Evolutionary conservation across 23 tunicate genomes (phyloP).

Genomic region (Styela plicata): DNA sequence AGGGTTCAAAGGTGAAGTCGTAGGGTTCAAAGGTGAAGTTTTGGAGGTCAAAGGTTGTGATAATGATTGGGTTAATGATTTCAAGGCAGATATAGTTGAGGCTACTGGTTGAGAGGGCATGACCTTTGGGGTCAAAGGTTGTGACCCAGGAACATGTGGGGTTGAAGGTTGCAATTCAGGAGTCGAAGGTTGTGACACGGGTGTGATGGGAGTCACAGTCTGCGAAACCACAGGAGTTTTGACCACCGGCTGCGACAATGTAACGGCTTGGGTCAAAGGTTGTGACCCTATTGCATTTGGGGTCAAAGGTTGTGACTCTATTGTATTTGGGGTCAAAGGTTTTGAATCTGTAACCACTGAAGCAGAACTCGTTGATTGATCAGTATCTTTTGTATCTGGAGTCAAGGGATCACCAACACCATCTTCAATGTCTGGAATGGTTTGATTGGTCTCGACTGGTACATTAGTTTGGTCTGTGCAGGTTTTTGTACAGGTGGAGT

Average conservation of each 20-base stretch:
- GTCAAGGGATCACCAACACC: neutral
- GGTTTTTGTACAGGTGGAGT: neutral
- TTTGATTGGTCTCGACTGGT: neutral
- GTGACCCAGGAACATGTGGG: neutral
- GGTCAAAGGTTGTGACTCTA: neutral
- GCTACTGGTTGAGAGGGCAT: neutral
- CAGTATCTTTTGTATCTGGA: too few species aligned
- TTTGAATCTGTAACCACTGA: too few species aligned
- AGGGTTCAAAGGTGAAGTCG: neutral
- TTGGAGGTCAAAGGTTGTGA: neutral
- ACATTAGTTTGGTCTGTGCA: neutral
- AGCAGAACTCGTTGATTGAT: too few species aligned
- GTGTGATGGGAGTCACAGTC: neutral
- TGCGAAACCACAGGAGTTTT: too few species aligned
- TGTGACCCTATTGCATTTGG: neutral
- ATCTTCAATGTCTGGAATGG: constrained; percentile 4
- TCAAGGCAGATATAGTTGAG: neutral
- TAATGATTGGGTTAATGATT: neutral
- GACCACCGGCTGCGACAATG: neutral
- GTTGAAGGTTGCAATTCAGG: neutral
- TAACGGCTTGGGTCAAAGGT: neutral
- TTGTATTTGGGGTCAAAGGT: neutral
- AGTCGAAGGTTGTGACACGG: neutral
- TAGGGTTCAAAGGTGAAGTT: neutral
- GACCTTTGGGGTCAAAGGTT: neutral